Percentiles rank a stretch among this genome's conserved stretches.
These are phyloP conservation scores for Hycleus phaleratus DNA, from an alignment of 1,140 invertebrate species.

Conservation along the genomic window DNA sequence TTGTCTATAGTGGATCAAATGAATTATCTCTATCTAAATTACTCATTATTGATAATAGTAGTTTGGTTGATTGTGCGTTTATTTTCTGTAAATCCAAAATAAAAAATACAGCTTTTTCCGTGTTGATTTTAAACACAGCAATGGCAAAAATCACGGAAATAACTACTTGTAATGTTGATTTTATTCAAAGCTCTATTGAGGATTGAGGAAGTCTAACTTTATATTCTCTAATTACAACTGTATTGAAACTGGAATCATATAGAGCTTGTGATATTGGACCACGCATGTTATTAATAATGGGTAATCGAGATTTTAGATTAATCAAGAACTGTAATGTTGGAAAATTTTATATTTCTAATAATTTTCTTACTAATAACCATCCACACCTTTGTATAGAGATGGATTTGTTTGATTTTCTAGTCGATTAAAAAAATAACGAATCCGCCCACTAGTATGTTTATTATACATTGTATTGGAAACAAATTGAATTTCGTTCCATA, in stretches of 20 bases:
- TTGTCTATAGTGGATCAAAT: conserved; percentile 14
- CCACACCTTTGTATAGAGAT: not conserved
- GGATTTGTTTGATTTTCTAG: not conserved
- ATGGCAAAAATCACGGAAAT: conserved; percentile 6
- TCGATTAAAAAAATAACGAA: not conserved
- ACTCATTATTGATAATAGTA: too few species aligned
- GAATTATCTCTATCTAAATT: conserved; percentile 2
- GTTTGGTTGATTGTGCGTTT: too few species aligned
- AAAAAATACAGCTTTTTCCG: too few species aligned
- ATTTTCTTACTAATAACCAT: not conserved
- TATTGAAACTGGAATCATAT: conserved; percentile 8
- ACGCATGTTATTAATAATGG: conserved; percentile 8
- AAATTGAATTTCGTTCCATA: too few species aligned
- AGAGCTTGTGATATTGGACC: conserved; percentile 6
- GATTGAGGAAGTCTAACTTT: conserved; percentile 10
- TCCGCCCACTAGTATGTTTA: not conserved
- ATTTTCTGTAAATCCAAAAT: too few species aligned
- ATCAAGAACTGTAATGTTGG: conserved; percentile 7
- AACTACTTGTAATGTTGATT: not conserved
- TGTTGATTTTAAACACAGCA: not conserved
- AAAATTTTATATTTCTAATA: not conserved
- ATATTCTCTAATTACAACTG: conserved; percentile 12
- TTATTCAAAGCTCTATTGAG: not conserved
- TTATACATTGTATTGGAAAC: too few species aligned
- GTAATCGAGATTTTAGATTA: conserved; percentile 13